Conservation (phyloP, 2,888 invertebrate genomes). For the Tipula helvola region DNA sequence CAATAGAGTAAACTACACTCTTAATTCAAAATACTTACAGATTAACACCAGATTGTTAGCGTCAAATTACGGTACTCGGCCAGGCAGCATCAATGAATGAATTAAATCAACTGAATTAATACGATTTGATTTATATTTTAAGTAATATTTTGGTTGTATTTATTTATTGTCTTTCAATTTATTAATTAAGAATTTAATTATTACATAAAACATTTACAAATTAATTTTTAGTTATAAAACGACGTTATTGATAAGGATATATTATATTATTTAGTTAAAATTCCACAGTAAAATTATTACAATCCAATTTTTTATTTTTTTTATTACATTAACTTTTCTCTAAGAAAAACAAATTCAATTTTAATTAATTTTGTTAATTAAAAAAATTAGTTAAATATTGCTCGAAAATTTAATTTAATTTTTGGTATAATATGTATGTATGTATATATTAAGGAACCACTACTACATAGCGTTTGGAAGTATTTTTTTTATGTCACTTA, state of each 20-base stretch:
- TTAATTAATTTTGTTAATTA: background rate
- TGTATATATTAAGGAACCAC: no score
- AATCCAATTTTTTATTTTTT: background rate
- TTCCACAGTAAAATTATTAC: background rate
- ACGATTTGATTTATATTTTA: background rate
- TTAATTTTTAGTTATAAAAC: background rate
- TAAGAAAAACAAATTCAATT: background rate
- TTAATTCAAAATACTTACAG: no score
- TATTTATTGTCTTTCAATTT: background rate
- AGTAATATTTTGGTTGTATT: background rate
- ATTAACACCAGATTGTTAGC: no score
- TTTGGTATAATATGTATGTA: background rate
- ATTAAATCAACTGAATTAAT: no score
- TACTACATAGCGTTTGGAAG: background rate
- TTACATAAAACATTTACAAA: slow-evolving; percentile 4
- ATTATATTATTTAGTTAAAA: background rate
- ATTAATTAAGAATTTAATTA: background rate
- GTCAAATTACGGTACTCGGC: no score
- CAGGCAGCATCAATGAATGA: no score
- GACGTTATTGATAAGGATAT: background rate
- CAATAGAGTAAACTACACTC: no score
- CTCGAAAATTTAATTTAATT: background rate
- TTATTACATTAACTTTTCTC: background rate
- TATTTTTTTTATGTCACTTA: background rate
- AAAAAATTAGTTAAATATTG: background rate